A percentile compares a stretch with the other conserved stretches of the same genome.
These are phyloP conservation scores for Chamaea fasciata DNA, from an alignment of 2,113 vertebrate genomes.

Conservation along the genomic window DNA sequence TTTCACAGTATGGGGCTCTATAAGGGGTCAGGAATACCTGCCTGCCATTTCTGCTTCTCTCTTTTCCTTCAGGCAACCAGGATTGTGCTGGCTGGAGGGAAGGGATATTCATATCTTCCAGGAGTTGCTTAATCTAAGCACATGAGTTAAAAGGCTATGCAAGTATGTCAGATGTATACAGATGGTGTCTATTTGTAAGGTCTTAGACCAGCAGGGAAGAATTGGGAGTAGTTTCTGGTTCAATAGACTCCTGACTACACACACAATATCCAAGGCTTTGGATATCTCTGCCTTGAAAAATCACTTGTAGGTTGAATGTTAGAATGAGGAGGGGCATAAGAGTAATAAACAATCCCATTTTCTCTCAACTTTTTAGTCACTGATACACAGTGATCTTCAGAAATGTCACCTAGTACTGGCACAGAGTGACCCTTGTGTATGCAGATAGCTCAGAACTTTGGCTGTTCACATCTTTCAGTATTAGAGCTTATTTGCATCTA, in stretches of 20 bases:
- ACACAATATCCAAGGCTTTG: background rate
- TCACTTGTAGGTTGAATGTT: background rate
- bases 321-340: background rate
- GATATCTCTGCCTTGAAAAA: background rate
- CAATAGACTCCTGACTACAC: background rate
- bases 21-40: background rate
- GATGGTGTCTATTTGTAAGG: background rate
- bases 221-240: background rate
- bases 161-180: background rate
- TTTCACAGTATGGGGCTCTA: background rate
- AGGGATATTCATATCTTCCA: background rate
- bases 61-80: background rate
- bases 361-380: background rate
- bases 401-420: background rate
- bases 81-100: background rate
- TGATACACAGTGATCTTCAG: background rate
- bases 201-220: background rate
- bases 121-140: background rate
- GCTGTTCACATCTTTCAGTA: background rate
- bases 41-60: background rate
- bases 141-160: background rate
- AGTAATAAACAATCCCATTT: background rate
- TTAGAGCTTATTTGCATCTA: background rate
- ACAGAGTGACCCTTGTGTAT: background rate
- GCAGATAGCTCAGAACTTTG: background rate